These are phyloP conservation scores for Peucedramus taeniatus DNA, from an alignment of 2,113 vertebrate species.

Conservation along the genomic window DNA sequence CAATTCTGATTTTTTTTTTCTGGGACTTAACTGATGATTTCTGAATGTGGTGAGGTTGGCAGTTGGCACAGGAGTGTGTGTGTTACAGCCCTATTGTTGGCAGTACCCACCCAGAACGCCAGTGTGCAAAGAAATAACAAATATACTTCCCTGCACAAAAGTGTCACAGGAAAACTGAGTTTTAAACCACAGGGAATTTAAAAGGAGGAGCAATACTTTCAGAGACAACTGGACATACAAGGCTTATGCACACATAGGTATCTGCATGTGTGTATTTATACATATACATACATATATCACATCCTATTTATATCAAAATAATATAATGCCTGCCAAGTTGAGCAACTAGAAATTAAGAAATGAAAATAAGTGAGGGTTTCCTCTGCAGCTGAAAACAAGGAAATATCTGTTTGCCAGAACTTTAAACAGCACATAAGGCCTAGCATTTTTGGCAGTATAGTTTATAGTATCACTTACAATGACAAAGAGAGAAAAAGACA, in stretches of 20 bases:
- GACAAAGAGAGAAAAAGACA: neutral
- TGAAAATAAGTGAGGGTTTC: neutral
- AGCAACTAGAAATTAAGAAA: neutral
- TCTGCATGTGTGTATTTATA: too few species aligned
- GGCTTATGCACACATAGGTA: neutral
- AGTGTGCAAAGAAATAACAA: neutral
- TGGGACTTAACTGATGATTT: neutral
- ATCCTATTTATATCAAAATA: neutral
- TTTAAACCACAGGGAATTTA: neutral
- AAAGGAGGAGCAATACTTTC: neutral
- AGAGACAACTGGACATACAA: neutral
- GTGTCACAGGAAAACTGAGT: neutral
- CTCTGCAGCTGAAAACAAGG: neutral
- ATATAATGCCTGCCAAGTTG: neutral
- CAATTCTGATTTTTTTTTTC: neutral
- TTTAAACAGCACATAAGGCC: neutral
- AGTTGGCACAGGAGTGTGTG: neutral
- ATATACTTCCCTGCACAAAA: neutral
- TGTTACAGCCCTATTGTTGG: neutral
- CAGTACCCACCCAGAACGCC: neutral
- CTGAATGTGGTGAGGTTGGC: neutral
- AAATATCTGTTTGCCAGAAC: neutral
- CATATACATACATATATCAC: too few species aligned
- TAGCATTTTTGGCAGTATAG: neutral
- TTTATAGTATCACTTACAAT: neutral